Base-by-base conservation (phyloP, 53 echinoderm and acorn worm genomes). In the Echinarachnius parma region DNA sequence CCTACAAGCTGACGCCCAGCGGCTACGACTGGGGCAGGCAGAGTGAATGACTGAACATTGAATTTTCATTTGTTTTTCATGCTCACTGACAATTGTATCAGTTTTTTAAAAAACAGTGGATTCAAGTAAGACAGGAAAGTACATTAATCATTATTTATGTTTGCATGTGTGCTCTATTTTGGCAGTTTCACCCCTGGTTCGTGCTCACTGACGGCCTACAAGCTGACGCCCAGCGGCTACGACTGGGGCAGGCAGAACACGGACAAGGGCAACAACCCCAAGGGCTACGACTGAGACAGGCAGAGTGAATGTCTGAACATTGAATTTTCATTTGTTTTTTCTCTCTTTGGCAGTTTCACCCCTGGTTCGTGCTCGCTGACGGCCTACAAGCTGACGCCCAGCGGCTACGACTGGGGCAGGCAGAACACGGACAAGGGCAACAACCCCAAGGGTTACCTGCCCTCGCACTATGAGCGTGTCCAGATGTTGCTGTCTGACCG, bases 361-460 rank as follows among this genome's bases (percentile, higher is more conserved):
- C 98, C 98, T 24, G 98, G 98, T 0, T 98, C 98, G n/a, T 98
- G 98, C 68, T 98, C 98, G 21, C 85, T 98, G 66, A 98, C 91
- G 0, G 98, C 98, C 53, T 98, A 98, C 88, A 98, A 98, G 74
- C 86, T 98, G 62, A 98, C 98, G 0, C 98, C 98, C 44, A 92
- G 91, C 34, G 98, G 98, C 5, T 98, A 82, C 50, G 98, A 98
- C 78, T 98, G 98, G 98, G 98, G 98, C 9, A 66, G 98, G 31
- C 92, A 92, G 78, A 98, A 98, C 81, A 98, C 98, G 0, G 98
- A 98, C 81, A 98, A 98, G 78, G 98, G 98, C 61, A 98, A 98
- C 83, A 98, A 98, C 47, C 98, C 98, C 66, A 98, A 98, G 64
- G 98, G 98, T 21, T 98, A 98, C 88, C 82, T 98, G 77, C 98